A percentile compares a stretch with the other conserved stretches of the same genome.
Conservation (phyloP, 2,797 vertebrate species). For the Notamacropus eugenii region DNA sequence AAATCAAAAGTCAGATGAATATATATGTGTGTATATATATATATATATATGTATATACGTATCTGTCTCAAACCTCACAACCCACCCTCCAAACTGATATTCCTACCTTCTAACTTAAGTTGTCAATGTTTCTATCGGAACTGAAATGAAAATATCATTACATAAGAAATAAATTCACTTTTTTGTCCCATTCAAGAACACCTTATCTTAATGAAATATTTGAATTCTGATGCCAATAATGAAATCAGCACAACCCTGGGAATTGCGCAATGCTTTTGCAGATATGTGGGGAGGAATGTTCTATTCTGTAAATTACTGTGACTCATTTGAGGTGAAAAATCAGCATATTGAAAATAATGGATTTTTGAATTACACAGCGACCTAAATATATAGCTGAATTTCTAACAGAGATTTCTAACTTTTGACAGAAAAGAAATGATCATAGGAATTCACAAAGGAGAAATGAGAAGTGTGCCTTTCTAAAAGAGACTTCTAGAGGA, state of each 20-base stretch:
- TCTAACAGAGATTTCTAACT: conserved; percentile 23
- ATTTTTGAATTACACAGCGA: conserved; percentile 7
- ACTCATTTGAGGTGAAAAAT: conserved; percentile 27
- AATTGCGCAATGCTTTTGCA: background rate
- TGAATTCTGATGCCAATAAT: background rate
- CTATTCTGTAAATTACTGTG: background rate
- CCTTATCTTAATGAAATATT: background rate
- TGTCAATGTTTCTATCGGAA: background rate
- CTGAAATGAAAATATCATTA: background rate
- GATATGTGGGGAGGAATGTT: background rate
- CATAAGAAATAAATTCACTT: background rate
- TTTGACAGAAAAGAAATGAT: conserved; percentile 1
- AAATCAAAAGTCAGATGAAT: background rate
- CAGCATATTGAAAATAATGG: background rate
- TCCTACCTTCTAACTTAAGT: background rate
- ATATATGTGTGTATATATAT: background rate
- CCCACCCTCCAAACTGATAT: background rate
- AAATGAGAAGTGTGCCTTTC: background rate
- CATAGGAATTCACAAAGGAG: background rate
- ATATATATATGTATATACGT: background rate
- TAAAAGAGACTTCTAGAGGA: background rate
- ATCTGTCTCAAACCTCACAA: background rate
- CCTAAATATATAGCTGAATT: background rate
- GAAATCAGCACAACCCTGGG: background rate
- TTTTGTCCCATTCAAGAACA: background rate